Conservation (phyloP, 2,113 vertebrate genomes). For the Rhinichthys klamathensis region DNA sequence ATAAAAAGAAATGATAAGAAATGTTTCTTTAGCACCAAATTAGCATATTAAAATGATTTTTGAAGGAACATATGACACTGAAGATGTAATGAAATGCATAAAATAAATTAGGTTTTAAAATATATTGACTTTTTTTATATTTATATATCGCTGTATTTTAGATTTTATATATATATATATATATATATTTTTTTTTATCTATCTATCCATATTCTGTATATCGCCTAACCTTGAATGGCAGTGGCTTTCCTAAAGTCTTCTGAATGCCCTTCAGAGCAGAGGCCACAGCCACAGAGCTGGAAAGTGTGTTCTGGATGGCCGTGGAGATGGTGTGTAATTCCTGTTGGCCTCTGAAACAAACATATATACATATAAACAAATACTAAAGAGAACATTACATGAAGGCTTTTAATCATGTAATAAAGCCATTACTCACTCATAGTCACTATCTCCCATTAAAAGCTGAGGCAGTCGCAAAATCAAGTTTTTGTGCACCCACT, state of each 20-base stretch:
- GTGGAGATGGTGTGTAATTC: constrained; percentile 85
- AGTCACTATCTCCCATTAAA: constrained; percentile 77
- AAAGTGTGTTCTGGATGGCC: constrained; percentile 86
- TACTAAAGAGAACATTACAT: neutral
- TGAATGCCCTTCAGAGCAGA: constrained; percentile 85
- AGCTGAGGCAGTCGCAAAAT: constrained; percentile 82
- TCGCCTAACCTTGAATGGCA: constrained; percentile 91
- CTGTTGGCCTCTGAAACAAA: constrained; percentile 76
- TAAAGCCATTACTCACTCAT: constrained; percentile 77
- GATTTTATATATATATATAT: too few relatives aligned
- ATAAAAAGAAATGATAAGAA: neutral
- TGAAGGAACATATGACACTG: neutral
- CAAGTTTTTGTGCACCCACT: constrained; percentile 93
- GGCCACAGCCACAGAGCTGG: constrained; percentile 72
- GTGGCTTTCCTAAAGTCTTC: constrained; percentile 86
- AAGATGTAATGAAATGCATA: neutral
- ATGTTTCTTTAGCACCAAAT: neutral
- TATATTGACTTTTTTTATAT: neutral
- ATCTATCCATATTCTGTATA: too few relatives aligned
- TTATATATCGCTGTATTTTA: neutral
- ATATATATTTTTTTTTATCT: too few relatives aligned
- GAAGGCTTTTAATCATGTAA: neutral
- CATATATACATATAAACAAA: neutral
- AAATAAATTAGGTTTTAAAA: neutral
- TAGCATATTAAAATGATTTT: neutral